Evolutionary conservation across 2,888 invertebrate genomes (phyloP).

Genomic region (Sarcophaga subvicina): DNA sequence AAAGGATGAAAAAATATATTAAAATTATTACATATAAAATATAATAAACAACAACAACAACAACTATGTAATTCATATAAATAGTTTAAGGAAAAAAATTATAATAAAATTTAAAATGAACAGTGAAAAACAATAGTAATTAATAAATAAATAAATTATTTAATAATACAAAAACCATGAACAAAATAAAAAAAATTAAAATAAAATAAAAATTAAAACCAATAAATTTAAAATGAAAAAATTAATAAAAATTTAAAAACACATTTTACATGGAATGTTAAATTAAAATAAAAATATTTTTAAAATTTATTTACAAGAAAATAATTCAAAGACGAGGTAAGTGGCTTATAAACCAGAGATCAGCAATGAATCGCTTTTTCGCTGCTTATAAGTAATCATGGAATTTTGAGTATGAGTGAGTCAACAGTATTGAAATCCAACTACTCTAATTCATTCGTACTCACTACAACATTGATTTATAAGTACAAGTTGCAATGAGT

Average conservation of each 20-base stretch:
- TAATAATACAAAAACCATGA: constrained; percentile 32
- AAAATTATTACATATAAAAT: not conserved
- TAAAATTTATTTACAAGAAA: not conserved
- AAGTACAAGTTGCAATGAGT: no score
- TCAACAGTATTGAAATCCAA: no score
- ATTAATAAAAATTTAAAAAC: not conserved
- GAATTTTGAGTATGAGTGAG: no score
- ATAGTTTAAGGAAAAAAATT: constrained; percentile 19
- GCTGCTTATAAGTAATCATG: no score
- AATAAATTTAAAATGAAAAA: constrained; percentile 43
- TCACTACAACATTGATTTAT: no score
- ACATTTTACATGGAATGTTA: constrained; percentile 71
- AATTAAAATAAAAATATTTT: constrained; percentile 26
- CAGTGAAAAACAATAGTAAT: constrained; percentile 41
- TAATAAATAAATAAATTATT: constrained; percentile 59
- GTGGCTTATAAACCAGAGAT: no score
- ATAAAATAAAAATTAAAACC: constrained; percentile 13
- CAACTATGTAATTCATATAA: constrained; percentile 22
- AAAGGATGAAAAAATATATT: not conserved
- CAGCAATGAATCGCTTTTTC: no score
- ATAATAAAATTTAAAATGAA: constrained; percentile 27
- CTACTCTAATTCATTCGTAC: no score
- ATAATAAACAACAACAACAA: not conserved
- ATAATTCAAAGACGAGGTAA: no score
- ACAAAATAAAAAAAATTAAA: no score